Evolutionary conservation across 2,888 invertebrate genomes (phyloP).

Genomic region (Amphiduros pacificus): DNA sequence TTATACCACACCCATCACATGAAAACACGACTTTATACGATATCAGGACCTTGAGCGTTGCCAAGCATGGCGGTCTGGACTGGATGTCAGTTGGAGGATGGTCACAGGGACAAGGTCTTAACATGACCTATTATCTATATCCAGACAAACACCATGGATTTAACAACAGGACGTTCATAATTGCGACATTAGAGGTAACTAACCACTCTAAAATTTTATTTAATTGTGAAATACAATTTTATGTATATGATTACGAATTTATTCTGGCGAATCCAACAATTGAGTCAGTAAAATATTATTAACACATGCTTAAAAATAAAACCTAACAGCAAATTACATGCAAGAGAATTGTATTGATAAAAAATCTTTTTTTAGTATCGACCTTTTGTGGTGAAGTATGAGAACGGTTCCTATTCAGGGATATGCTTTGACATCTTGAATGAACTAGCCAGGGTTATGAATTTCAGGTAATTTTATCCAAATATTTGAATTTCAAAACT

Average conservation of each 20-base stretch:
- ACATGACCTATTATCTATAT: slow-evolving; percentile 1
- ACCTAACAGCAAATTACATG: neutral
- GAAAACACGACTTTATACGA: neutral
- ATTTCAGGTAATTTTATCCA: slow-evolving; percentile 72
- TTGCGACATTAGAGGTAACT: slow-evolving; percentile 10
- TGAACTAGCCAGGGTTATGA: slow-evolving; percentile 74
- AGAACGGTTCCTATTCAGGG: slow-evolving; percentile 20
- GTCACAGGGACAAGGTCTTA: neutral
- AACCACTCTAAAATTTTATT: neutral
- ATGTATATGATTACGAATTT: too few relatives aligned
- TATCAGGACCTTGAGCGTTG: neutral
- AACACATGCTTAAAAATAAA: neutral
- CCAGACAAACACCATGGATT: slow-evolving; percentile 14
- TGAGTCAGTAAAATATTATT: neutral
- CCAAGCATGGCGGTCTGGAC: neutral
- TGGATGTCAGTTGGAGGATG: slow-evolving; percentile 4
- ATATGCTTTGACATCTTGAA: slow-evolving; percentile 72
- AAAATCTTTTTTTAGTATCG: slow-evolving; percentile 13
- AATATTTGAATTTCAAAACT: too few relatives aligned
- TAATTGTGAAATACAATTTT: too few relatives aligned
- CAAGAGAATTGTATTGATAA: neutral
- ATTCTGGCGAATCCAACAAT: too few relatives aligned
- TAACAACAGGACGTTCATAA: slow-evolving; percentile 18
- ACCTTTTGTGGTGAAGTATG: neutral
- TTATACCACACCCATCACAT: too few relatives aligned